Evolutionary conservation across 2,797 vertebrate species (phyloP).

Genomic region (Alca torda): DNA sequence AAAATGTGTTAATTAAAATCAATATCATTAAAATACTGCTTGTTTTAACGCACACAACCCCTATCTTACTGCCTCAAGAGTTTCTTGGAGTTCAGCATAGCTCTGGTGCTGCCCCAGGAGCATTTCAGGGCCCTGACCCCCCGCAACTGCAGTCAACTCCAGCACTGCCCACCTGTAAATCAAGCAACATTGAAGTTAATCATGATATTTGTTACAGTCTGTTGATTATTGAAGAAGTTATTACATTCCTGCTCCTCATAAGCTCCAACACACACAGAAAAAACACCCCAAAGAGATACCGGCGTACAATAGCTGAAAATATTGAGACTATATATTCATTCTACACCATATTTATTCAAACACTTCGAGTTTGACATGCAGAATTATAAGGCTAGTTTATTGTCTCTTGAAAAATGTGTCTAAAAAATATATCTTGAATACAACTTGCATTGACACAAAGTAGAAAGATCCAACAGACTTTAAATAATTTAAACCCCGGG

Average conservation of each 20-base stretch:
- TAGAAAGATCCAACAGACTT: not conserved
- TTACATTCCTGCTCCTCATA: not conserved
- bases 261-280: not conserved
- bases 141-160: not conserved
- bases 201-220: not conserved
- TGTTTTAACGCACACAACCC: not conserved
- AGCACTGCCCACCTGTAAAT: not conserved
- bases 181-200: not conserved
- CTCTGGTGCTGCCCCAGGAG: not conserved
- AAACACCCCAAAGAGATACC: too few relatives aligned
- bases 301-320: not conserved
- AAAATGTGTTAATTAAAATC: not conserved
- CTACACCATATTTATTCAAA: not conserved
- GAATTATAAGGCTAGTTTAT: conserved; percentile 16
- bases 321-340: not conserved
- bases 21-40: not conserved
- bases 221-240: not conserved
- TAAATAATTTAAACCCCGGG: conserved; percentile 10
- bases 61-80: not conserved
- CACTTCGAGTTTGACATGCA: not conserved
- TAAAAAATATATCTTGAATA: not conserved
- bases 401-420: conserved; percentile 5
- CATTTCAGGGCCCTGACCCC: not conserved
- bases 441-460: not conserved
- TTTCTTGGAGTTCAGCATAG: too few relatives aligned